These are phyloP conservation scores for Caloenas nicobarica DNA, from an alignment of 2,113 vertebrate species.

Conservation along the genomic window DNA sequence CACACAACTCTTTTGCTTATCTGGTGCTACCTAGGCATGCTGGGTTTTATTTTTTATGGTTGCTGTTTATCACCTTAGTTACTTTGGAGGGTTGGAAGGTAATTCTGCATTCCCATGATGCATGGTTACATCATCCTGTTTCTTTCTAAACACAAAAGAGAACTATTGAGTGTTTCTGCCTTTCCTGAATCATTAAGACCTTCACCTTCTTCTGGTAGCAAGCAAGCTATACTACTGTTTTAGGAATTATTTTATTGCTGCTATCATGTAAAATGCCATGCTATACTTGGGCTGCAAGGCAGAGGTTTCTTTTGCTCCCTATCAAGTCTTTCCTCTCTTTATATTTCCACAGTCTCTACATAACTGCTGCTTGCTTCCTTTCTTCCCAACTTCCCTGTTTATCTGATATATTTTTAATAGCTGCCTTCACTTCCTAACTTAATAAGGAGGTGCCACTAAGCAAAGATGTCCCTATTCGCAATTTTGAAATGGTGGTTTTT, in stretches of 20 bases:
- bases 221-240: not conserved
- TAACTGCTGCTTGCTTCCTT: not conserved
- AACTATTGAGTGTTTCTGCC: not conserved
- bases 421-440: not conserved
- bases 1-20: not conserved
- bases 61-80: not conserved
- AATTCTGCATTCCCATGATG: not conserved
- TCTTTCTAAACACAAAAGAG: not conserved
- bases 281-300: not conserved
- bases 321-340: not conserved
- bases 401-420: conserved; percentile 1
- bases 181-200: not conserved
- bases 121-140: not conserved
- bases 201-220: not conserved
- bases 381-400: not conserved
- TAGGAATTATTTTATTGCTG: not conserved
- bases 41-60: not conserved
- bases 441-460: not conserved
- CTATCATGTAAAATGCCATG: not conserved
- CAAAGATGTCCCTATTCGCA: not conserved
- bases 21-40: not conserved
- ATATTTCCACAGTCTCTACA: not conserved
- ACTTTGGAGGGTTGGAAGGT: not conserved
- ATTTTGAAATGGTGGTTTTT: not conserved
- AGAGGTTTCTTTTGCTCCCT: not conserved